Base-by-base conservation (phyloP, 2,113 vertebrate species). In the Hyperopisus bebe region DNA sequence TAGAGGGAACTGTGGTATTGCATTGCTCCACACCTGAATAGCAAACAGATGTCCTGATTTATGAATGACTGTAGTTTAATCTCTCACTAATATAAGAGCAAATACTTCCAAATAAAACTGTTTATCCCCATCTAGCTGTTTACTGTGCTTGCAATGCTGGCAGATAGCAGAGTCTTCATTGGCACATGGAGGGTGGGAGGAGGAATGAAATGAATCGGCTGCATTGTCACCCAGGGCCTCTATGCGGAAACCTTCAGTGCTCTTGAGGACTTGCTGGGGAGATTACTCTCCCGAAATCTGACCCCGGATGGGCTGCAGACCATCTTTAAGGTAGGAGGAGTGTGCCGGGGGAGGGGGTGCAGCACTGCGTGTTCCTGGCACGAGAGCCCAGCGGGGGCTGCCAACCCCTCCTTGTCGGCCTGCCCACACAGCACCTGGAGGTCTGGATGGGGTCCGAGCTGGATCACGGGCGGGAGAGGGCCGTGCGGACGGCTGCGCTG, bases 291-390 rank as follows among this genome's bases (percentile, higher is more conserved):
- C 66, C 96, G 91, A 77, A 95, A 97, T 92, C 89, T 97, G 91
- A 97, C 95, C 0, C 97, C 98, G 0, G 96, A 95, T 0, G 96
- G 97, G 42, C 95, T 99, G 88, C 97, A 98, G 94, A 89, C 93
- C 91, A 93, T 98, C 90, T 97, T 98, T 47, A 97, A 97, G 96
- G 98, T 98, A 55, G 31, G 35, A 1, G 35, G 35, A 46, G 51
- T 62, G 10, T 62, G 17, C 17, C 5, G 1, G 86, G 86, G 86
- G 86, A 19, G 27, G 7, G 21, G 31, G 62, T 13, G 35, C 13
- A 15, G 47, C 17, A 8, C 47, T 82, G 48, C 24, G 9, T 83
- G 31, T 53, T 50, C 44, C 8, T 39, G 17, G 15, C 13, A 24
- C 44, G 1, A 15, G 8, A 42, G 31, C 74, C 39, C 31, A 2